A percentile compares a stretch with the other conserved stretches of the same genome.
Evolutionary conservation across 1,140 invertebrate species (phyloP).

Genomic region (Polyergus mexicanus): DNA sequence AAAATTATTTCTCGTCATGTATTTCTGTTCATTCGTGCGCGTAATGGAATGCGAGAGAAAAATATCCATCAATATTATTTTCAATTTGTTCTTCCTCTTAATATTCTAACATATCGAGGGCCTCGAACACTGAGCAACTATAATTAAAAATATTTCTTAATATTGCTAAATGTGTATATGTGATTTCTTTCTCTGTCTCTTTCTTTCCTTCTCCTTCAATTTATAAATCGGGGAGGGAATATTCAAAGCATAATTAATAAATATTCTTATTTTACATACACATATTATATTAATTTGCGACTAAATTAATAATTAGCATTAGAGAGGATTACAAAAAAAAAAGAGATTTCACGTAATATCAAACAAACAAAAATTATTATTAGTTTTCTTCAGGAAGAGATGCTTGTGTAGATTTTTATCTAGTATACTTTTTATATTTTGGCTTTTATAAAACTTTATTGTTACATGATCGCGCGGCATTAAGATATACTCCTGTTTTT

Average conservation of each 20-base stretch:
- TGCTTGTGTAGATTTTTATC: background rate
- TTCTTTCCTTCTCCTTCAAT: no score
- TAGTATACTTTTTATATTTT: background rate
- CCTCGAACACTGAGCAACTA: background rate
- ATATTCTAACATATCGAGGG: background rate
- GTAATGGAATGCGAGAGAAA: slow-evolving; percentile 13
- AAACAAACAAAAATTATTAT: slow-evolving; percentile 10
- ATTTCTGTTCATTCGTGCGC: slow-evolving; percentile 29
- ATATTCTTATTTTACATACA: background rate
- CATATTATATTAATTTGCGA: no score
- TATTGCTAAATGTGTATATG: background rate
- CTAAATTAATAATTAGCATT: no score
- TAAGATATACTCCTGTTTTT: background rate
- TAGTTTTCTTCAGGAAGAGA: background rate
- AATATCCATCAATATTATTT: slow-evolving; percentile 40
- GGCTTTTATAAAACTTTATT: background rate
- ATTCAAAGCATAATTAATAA: slow-evolving; percentile 29
- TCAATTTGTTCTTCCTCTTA: slow-evolving; percentile 31
- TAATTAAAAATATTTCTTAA: slow-evolving; percentile 7
- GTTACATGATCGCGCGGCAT: background rate
- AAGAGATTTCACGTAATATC: background rate
- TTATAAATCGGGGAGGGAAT: slow-evolving; percentile 10
- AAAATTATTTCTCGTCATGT: slow-evolving; percentile 36
- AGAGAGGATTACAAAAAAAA: no score
- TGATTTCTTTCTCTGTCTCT: background rate